Base-by-base conservation (phyloP, 2,888 invertebrate genomes). In the Muscina levida region DNA sequence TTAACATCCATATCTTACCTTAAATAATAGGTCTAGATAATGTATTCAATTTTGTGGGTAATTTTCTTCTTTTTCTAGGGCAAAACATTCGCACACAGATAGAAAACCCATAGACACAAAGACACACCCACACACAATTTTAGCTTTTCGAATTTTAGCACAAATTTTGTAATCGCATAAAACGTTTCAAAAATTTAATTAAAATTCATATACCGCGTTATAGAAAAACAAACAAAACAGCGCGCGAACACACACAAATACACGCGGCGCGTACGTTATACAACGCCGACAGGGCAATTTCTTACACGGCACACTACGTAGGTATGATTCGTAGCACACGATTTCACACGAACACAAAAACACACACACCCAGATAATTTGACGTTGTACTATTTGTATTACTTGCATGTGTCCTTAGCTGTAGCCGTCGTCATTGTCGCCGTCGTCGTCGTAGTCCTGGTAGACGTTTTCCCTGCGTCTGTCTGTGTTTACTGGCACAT, bases 131-230 rank as follows among this genome's bases (percentile, higher is more conserved):
- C 37, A 59, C 31, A 59, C 37, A 59, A 59, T 37, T 31, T 3
- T 37, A n/a, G 37, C 37, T 39, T 59, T 59, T 59, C 39, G 59
- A 17, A 59, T 37, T 59, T 53, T 53, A 22, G 19, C 37, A 59
- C 39, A 59, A 59, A 59, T 39, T n/a, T 59, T 59, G 59, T 17
- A 39, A 53, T 65, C 39, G 22, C 1, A 66, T 72, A 62, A 44
- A 46, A 19, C 39, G 22, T 73, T 66, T 71, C 66, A 31, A 56
- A n/a, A 17, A 67, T 79, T 79, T 71, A 79, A 79, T 79, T 79
- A 59, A 79, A 79, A 74, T 71, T 70, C 78, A 78, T 72, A 53
- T 42, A 56, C 39, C 66, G 70, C 37, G 42, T 51, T 3, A 31
- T 31, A 44, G 22, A 5, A 31, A 42, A 22, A 68, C 74, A 56